phyloP scores from a whole-genome alignment of 2,113 vertebrate genomes.

The Gadus chalcogrammus region DNA sequence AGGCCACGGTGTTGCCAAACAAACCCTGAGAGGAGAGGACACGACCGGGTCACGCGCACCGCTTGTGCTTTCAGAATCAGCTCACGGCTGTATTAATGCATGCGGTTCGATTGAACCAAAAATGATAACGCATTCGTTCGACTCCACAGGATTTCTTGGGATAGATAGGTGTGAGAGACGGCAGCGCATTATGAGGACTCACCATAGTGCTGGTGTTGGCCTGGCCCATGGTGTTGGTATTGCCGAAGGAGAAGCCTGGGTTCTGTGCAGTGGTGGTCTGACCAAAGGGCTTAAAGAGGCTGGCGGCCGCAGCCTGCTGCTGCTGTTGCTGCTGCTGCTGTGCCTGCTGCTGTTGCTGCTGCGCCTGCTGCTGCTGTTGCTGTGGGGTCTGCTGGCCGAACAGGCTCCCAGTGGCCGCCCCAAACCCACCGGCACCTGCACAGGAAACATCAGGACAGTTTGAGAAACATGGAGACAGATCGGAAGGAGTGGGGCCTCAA shows the following conservation, averaged over 20 bases:
- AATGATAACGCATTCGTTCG: no score
- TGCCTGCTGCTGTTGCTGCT: slow-evolving; percentile 29
- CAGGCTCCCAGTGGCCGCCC: slow-evolving; percentile 77
- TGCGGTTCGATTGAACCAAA: no score
- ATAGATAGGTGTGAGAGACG: no score
- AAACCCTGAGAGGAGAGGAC: slow-evolving; percentile 74
- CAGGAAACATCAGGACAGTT: neutral
- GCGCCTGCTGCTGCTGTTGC: slow-evolving; percentile 30
- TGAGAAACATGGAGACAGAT: neutral
- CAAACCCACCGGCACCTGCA: slow-evolving; percentile 80
- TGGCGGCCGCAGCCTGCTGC: slow-evolving; percentile 55
- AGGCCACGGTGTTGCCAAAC: slow-evolving; percentile 84
- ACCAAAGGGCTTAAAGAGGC: slow-evolving; percentile 91
- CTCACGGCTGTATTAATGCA: no score
- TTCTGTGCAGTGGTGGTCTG: slow-evolving; percentile 83
- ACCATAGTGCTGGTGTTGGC: slow-evolving; percentile 89
- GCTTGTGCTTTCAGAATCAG: neutral
- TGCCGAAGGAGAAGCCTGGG: slow-evolving; percentile 86
- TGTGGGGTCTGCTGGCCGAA: slow-evolving; percentile 74
- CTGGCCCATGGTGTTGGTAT: slow-evolving; percentile 83
- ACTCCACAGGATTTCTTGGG: neutral
- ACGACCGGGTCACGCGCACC: neutral
- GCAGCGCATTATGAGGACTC: neutral
- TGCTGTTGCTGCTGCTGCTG: slow-evolving; percentile 40
- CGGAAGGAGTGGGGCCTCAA: no score